Base-by-base conservation (phyloP, 2,113 vertebrate species). In the Melospiza georgiana region DNA sequence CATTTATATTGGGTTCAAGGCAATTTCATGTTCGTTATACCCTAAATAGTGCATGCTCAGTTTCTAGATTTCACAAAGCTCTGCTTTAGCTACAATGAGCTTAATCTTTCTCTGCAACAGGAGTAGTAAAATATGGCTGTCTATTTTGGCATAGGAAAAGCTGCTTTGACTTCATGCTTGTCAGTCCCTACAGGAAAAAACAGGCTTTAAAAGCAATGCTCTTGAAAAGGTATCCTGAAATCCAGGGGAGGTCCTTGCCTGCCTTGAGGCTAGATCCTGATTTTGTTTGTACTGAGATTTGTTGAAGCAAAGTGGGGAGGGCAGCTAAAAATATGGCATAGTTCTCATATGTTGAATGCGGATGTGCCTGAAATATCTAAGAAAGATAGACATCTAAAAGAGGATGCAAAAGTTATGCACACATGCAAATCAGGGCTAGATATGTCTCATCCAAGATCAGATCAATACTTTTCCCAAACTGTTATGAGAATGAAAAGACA, bases 351-450 rank as follows among this genome's bases (percentile, higher is more conserved):
- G 14, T 65, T 87, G n/a, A 54, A 5, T 8, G 5, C 27, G 16
- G 30, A 18, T 65, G 23, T 71, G 73, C 57, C 68, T 78, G n/a
- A 76, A 48, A 30, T 58, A n/a, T 6, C 11, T 44, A 41, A 62
- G 14, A 35, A 63, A 59, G 25, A 37, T 9, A 41, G 19, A 48
- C 2, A 21, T 57, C 21, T 77, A 63, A 72, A 76, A 69, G 22
- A 69, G 3, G 5, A 44, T 3, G 5, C 2, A 59, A 84, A 88
- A 44, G 12, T 28, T 48, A 11, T 6, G 10, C 1, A 23, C 0
- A 18, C 1, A 5, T 21, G 5, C 9, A 71, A 83, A 75, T 46
- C 37, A 31, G 31, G 46, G 23, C 10, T 23, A 55, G n/a, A 4
- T 54, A 9, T 55, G 12, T 63, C 24, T 59, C 23, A 43, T 59